Evolutionary conservation across 2,888 invertebrate genomes (phyloP).

Genomic region (Euclidia mi): DNA sequence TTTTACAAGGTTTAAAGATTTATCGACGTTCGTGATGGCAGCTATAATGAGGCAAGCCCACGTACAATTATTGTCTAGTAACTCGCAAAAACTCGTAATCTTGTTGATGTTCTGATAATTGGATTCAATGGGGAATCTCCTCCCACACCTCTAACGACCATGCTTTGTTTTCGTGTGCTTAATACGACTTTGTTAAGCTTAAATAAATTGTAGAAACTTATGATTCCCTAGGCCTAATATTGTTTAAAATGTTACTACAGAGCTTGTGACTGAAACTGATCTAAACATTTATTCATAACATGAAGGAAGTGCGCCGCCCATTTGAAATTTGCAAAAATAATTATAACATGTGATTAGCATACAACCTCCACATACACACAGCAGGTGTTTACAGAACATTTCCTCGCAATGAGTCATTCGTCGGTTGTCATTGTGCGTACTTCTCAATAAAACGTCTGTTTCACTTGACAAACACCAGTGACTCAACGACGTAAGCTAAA

Average conservation of each 20-base stretch:
- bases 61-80: constrained; percentile 77
- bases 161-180: constrained; percentile 79
- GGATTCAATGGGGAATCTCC: constrained; percentile 81
- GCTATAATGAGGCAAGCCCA: constrained; percentile 70
- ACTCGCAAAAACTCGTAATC: constrained; percentile 81
- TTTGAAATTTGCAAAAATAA: constrained; percentile 70
- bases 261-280: neutral
- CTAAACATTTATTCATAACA: constrained; percentile 15
- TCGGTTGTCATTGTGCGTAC: constrained; percentile 64
- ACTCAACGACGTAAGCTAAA: constrained; percentile 77
- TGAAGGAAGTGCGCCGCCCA: constrained; percentile 36
- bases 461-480: constrained; percentile 73
- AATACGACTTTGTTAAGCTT: constrained; percentile 54
- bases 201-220: constrained; percentile 20
- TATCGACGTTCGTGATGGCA: constrained; percentile 67
- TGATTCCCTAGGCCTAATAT: neutral
- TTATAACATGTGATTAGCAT: constrained; percentile 77
- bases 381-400: constrained; percentile 76
- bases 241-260: neutral
- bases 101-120: constrained; percentile 78
- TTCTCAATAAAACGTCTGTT: constrained; percentile 72
- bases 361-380: constrained; percentile 68
- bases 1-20: constrained; percentile 61
- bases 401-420: constrained; percentile 75
- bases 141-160: constrained; percentile 78